A percentile compares a stretch with the other conserved stretches of the same genome.
Evolutionary conservation across 2,888 invertebrate species (phyloP).

Genomic region (Sarcophaga rosellei): DNA sequence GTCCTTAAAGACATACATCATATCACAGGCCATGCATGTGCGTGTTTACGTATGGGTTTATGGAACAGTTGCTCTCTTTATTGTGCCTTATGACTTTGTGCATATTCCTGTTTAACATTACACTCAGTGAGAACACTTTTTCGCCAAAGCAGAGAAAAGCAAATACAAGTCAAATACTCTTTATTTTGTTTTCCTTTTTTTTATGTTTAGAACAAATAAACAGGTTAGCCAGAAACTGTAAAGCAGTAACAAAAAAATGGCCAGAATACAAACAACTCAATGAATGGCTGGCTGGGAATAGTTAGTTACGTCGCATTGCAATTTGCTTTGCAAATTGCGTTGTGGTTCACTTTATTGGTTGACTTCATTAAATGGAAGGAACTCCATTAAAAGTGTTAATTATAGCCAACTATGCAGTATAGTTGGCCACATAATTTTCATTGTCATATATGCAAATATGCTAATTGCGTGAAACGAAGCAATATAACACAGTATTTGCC

Average conservation of each 20-base stretch:
- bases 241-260: slow-evolving; percentile 7
- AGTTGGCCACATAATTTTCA: not conserved
- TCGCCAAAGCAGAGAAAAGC: too few species aligned
- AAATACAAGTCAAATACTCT: not conserved
- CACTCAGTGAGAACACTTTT: slow-evolving; percentile 37
- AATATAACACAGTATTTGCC: not conserved
- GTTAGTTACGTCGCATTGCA: not conserved
- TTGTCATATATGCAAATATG: not conserved
- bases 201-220: not conserved
- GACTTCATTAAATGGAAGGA: not conserved
- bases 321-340: not conserved
- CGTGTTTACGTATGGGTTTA: slow-evolving; percentile 10
- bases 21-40: not conserved
- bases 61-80: slow-evolving; percentile 48
- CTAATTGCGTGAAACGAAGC: not conserved
- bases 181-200: not conserved
- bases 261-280: slow-evolving; percentile 9
- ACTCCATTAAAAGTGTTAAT: not conserved
- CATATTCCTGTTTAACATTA: not conserved
- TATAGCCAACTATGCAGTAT: not conserved
- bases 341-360: not conserved
- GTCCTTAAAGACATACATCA: not conserved
- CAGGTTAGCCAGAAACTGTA: slow-evolving; percentile 7
- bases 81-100: not conserved
- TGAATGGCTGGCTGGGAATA: not conserved